These are phyloP conservation scores for Macaria notata DNA, from an alignment of 2,888 invertebrate species.

Conservation along the genomic window DNA sequence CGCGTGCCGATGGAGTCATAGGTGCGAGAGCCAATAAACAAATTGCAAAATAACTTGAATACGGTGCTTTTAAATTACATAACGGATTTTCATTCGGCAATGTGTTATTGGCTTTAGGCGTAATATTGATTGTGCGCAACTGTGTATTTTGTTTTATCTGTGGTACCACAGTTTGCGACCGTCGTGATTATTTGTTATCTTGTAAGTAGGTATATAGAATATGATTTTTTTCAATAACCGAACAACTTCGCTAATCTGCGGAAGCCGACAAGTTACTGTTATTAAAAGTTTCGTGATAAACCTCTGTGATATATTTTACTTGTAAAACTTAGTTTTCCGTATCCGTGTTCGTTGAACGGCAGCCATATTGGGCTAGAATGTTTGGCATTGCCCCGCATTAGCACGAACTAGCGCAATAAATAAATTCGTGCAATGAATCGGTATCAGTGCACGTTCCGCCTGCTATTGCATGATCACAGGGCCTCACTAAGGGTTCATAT, in stretches of 20 bases:
- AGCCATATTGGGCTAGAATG: conserved; percentile 23
- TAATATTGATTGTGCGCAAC: conserved; percentile 2
- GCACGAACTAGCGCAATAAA: conserved; percentile 31
- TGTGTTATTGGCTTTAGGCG: conserved; percentile 13
- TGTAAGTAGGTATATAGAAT: too few species aligned
- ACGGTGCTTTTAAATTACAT: conserved; percentile 65
- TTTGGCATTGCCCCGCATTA: conserved; percentile 29
- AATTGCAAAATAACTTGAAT: conserved; percentile 70
- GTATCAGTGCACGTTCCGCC: conserved; percentile 37
- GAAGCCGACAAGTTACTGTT: too few species aligned
- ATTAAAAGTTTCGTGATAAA: too few species aligned
- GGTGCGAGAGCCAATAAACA: conserved; percentile 66
- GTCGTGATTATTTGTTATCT: too few species aligned
- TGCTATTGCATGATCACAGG: conserved; percentile 39
- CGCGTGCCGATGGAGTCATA: conserved; percentile 76
- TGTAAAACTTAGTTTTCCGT: background rate
- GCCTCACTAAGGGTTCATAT: conserved; percentile 2
- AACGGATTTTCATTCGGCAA: conserved; percentile 43
- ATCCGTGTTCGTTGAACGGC: conserved; percentile 4
- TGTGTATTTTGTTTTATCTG: background rate
- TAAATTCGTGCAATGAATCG: conserved; percentile 40
- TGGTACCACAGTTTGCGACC: too few species aligned
- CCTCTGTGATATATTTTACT: background rate
- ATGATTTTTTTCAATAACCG: too few species aligned
- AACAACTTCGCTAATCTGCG: too few species aligned